Evolutionary conservation across 2,888 invertebrate species (phyloP).

Genomic region (Lapara coniferarum): DNA sequence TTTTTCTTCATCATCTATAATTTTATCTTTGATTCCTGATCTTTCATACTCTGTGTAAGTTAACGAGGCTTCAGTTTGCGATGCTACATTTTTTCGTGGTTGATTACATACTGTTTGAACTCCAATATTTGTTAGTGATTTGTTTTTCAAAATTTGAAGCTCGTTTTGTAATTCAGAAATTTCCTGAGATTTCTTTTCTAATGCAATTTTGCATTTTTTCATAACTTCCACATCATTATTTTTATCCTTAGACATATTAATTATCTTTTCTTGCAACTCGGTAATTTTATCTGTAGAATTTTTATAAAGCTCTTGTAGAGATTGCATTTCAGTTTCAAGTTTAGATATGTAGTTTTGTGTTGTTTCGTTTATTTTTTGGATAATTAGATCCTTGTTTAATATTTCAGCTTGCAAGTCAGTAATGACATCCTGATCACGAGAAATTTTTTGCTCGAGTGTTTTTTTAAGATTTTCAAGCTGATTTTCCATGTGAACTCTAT

Average conservation of each 20-base stretch:
- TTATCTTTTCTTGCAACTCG: conserved; percentile 52
- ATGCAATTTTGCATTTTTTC: conserved; percentile 44
- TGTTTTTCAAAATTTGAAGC: conserved; percentile 51
- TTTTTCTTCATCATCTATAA: conserved; percentile 31
- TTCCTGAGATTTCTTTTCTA: conserved; percentile 56
- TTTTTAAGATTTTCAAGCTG: conserved; percentile 56
- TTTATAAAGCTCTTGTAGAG: conserved; percentile 56
- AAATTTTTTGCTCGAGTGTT: conserved; percentile 58
- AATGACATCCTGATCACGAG: conserved; percentile 55
- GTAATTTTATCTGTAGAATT: conserved; percentile 50
- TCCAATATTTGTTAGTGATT: conserved; percentile 37
- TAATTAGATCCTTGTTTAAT: conserved; percentile 65
- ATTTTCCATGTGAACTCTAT: conserved; percentile 58
- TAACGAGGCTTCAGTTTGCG: conserved; percentile 48
- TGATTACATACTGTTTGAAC: conserved; percentile 41
- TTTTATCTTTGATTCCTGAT: conserved; percentile 26
- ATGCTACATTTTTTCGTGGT: conserved; percentile 34
- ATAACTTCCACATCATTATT: conserved; percentile 42
- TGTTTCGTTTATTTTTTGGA: conserved; percentile 61
- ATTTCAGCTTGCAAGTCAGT: conserved; percentile 66
- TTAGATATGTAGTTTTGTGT: conserved; percentile 58
- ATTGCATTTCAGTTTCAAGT: conserved; percentile 60
- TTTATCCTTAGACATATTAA: conserved; percentile 45
- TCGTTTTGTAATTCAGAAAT: conserved; percentile 49
- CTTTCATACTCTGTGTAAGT: conserved; percentile 31